phyloP scores from a whole-genome alignment of 2,888 invertebrate genomes.

The Rambutsinella grinnellia region DNA sequence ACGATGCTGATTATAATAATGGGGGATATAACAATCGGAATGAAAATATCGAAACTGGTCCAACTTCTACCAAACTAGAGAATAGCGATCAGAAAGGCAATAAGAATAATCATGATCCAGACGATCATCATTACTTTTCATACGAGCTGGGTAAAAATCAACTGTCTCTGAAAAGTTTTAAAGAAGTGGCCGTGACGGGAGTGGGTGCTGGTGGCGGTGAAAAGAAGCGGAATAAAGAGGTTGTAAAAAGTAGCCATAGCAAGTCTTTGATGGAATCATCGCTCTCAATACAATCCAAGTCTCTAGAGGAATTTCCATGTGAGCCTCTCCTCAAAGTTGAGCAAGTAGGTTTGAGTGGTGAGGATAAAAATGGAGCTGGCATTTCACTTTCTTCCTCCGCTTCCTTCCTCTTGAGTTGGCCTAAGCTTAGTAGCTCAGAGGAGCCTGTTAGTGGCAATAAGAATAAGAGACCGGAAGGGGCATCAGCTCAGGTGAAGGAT shows the following conservation, averaged over 20 bases:
- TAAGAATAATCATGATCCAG: no score
- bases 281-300: no score
- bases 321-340: slow-evolving; percentile 40
- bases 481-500: slow-evolving; percentile 48
- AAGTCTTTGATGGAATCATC: slow-evolving; percentile 39
- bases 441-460: slow-evolving; percentile 18
- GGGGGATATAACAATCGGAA: no score
- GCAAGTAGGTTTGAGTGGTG: slow-evolving; percentile 19
- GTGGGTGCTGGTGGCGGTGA: not conserved
- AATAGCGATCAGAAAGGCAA: no score
- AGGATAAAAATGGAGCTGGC: not conserved
- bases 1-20: no score
- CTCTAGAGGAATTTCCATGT: slow-evolving; percentile 37
- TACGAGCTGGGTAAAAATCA: not conserved
- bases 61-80: no score
- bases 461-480: slow-evolving; percentile 40
- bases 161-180: not conserved
- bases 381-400: slow-evolving; percentile 3
- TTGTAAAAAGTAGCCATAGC: not conserved
- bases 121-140: not conserved
- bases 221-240: not conserved
- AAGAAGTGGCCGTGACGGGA: no score
- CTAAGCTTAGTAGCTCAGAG: slow-evolving; percentile 24
- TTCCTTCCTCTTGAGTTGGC: slow-evolving; percentile 42
- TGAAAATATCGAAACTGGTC: no score